phyloP scores from a whole-genome alignment of 1,140 invertebrate genomes.

The Calliphora vicina region DNA sequence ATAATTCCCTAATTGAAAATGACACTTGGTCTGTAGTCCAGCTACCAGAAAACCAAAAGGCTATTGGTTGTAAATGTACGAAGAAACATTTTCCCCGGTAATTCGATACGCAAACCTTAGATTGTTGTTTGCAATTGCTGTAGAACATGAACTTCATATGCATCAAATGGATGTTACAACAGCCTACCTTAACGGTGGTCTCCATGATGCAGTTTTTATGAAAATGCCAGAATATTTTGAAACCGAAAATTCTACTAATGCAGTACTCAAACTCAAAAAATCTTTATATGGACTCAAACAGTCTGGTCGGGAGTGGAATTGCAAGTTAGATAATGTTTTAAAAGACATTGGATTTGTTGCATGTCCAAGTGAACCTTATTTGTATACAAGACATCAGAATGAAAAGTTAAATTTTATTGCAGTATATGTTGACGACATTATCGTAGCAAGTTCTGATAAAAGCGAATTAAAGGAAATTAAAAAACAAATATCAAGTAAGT shows the following conservation, averaged over 20 bases:
- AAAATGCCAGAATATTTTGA: conserved; percentile 56
- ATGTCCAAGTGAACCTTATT: conserved; percentile 35
- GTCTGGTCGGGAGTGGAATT: conserved; percentile 48
- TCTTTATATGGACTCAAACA: conserved; percentile 53
- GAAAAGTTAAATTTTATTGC: conserved; percentile 12
- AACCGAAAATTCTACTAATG: conserved; percentile 37
- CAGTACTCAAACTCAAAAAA: conserved; percentile 40
- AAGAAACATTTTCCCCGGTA: conserved; percentile 60
- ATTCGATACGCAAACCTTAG: conserved; percentile 56
- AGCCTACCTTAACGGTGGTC: conserved; percentile 64
- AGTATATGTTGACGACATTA: conserved; percentile 40
- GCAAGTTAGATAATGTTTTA: conserved; percentile 34
- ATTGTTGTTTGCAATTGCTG: conserved; percentile 59
- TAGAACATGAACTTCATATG: conserved; percentile 48
- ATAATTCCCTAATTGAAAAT: conserved; percentile 3
- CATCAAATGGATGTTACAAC: conserved; percentile 62
- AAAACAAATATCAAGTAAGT: conserved; percentile 36
- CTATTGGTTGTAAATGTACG: conserved; percentile 44
- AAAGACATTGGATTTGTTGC: conserved; percentile 22
- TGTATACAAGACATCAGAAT: conserved; percentile 27
- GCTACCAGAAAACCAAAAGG: not conserved
- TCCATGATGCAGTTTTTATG: conserved; percentile 63
- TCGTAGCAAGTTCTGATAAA: conserved; percentile 32
- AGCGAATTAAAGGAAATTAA: conserved; percentile 44
- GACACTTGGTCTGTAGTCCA: not conserved